phyloP scores from a whole-genome alignment of 1,140 invertebrate species.

The Semibalanus balanoides region DNA sequence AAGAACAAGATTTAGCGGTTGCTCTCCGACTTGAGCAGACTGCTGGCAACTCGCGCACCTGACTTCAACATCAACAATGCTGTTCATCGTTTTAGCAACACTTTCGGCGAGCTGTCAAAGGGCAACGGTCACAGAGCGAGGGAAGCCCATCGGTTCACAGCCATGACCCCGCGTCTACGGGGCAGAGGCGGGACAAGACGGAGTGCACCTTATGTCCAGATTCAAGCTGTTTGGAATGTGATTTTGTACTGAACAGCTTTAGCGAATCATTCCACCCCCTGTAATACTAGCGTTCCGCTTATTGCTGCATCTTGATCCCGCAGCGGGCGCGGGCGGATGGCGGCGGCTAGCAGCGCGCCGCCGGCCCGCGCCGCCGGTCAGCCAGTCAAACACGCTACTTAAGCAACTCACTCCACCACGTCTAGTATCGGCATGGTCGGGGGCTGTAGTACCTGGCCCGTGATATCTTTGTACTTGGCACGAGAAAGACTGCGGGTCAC shows the following conservation, averaged over 20 bases:
- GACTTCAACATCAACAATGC: background rate
- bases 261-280: background rate
- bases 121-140: background rate
- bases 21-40: background rate
- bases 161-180: background rate
- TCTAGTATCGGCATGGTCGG: background rate
- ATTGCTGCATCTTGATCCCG: background rate
- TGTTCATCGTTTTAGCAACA: background rate
- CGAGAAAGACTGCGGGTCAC: background rate
- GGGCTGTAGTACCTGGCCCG: background rate
- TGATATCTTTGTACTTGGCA: background rate
- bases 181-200: background rate
- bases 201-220: background rate
- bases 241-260: background rate
- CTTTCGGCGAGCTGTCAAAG: background rate
- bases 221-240: background rate
- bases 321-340: background rate
- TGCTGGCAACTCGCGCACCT: background rate
- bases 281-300: background rate
- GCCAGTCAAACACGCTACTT: background rate
- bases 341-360: background rate
- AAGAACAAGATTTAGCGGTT: background rate
- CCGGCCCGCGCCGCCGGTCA: background rate
- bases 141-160: conserved; percentile 1
- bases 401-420: background rate